Evolutionary conservation across 2,113 vertebrate species (phyloP).

Genomic region (Corythoichthys haematopterus): DNA sequence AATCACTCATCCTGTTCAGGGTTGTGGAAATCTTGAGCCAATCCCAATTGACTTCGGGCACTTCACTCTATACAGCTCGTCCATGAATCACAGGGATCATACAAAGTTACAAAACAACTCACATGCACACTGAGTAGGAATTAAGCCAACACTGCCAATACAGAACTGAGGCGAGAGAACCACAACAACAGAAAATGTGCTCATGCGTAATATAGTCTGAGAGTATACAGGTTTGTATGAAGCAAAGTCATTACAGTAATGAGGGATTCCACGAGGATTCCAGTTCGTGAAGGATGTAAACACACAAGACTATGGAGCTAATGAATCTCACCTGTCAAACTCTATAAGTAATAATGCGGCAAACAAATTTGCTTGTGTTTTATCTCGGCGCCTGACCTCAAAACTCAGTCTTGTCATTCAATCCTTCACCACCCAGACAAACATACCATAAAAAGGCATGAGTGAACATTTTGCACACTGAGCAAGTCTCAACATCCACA

Average conservation of each 20-base stretch:
- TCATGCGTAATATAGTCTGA: slow-evolving; percentile 15
- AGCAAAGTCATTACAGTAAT: slow-evolving; percentile 26
- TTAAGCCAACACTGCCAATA: neutral
- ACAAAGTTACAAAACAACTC: neutral
- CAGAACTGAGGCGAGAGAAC: neutral
- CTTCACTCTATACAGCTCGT: neutral
- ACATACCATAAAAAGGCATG: slow-evolving; percentile 11
- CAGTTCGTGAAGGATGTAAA: slow-evolving; percentile 14
- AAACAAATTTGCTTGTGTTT: slow-evolving; percentile 33
- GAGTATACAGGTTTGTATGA: slow-evolving; percentile 25
- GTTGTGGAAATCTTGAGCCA: neutral
- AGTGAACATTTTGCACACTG: slow-evolving; percentile 21
- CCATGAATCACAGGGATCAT: neutral
- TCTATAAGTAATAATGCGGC: slow-evolving; percentile 25
- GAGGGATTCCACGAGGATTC: slow-evolving; percentile 54
- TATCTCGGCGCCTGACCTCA: neutral
- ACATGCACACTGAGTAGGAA: neutral
- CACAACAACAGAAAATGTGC: slow-evolving; percentile 14
- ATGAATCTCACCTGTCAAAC: slow-evolving; percentile 55
- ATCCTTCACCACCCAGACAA: neutral
- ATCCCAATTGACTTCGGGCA: neutral
- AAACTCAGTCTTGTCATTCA: slow-evolving; percentile 2
- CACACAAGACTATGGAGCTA: slow-evolving; percentile 38
- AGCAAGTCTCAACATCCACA: slow-evolving; percentile 24
- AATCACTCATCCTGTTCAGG: neutral